These are phyloP conservation scores for Calephelis perditalis DNA, from an alignment of 2,888 invertebrate species.

Conservation along the genomic window DNA sequence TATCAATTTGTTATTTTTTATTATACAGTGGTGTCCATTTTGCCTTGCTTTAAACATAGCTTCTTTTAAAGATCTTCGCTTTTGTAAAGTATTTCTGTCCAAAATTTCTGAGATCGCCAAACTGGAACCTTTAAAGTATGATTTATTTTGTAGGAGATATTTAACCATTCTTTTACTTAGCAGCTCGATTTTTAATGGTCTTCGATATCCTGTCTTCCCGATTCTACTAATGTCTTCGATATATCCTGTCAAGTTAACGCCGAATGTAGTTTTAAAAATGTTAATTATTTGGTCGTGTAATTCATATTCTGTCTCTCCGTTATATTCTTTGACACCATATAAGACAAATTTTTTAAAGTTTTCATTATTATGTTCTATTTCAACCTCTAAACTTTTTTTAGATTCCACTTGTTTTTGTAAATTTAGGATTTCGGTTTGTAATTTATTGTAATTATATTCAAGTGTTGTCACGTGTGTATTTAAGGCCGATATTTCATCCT, in stretches of 20 bases:
- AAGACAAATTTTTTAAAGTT: not conserved
- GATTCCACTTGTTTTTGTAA: not conserved
- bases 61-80: not conserved
- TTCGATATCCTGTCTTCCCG: not conserved
- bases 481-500: not conserved
- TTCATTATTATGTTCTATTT: not conserved
- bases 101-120: not conserved
- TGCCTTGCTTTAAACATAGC: not conserved
- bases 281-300: constrained; percentile 1
- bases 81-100: not conserved
- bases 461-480: not conserved
- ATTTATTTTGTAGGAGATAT: not conserved
- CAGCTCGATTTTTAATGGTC: not conserved
- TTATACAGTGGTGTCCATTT: not conserved
- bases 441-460: not conserved
- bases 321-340: not conserved
- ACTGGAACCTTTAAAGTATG: not conserved
- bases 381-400: too few relatives aligned
- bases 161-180: constrained; percentile 4
- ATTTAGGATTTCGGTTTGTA: not conserved
- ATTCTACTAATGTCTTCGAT: constrained; percentile 2
- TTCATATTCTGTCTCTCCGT: not conserved
- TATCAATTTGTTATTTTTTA: not conserved
- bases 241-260: constrained; percentile 1
- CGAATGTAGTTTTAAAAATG: not conserved